Evolutionary conservation across 2,797 vertebrate species (phyloP).

Genomic region (Ctenopoma multispine): DNA sequence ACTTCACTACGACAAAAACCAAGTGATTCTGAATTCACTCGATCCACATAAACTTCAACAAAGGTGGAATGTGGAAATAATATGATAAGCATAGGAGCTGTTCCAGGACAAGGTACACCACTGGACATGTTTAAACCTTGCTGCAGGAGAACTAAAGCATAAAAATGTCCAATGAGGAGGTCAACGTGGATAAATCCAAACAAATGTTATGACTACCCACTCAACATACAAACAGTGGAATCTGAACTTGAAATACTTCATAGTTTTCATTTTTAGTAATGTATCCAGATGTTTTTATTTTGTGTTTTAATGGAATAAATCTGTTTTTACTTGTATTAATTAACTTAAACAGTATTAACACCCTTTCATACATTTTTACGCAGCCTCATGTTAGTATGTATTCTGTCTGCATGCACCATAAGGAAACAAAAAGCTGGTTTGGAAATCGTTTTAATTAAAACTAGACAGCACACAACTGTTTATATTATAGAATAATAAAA

Average conservation of each 20-base stretch:
- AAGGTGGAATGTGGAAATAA: slow-evolving; percentile 88
- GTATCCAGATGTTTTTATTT: slow-evolving; percentile 33
- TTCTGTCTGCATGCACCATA: slow-evolving; percentile 40
- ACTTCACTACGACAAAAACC: slow-evolving; percentile 88
- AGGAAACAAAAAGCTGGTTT: slow-evolving; percentile 22
- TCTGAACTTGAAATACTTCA: slow-evolving; percentile 44
- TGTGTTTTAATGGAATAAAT: slow-evolving; percentile 27
- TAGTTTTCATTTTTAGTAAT: slow-evolving; percentile 32
- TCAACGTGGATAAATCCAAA: slow-evolving; percentile 8
- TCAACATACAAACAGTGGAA: slow-evolving; percentile 9
- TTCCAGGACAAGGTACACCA: slow-evolving; percentile 9
- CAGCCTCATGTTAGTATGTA: neutral
- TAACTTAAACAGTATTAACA: slow-evolving; percentile 73
- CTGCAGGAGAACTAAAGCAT: slow-evolving; percentile 26
- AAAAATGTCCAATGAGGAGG: slow-evolving; percentile 2
- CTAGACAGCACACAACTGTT: slow-evolving; percentile 19
- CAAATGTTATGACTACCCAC: slow-evolving; percentile 47
- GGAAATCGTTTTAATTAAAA: slow-evolving; percentile 41
- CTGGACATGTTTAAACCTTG: slow-evolving; percentile 13
- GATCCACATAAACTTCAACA: slow-evolving; percentile 86
- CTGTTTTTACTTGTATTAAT: slow-evolving; percentile 37
- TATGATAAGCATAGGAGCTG: slow-evolving; percentile 76
- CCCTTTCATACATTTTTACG: slow-evolving; percentile 27
- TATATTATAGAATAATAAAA: slow-evolving; percentile 50
- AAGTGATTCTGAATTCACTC: slow-evolving; percentile 88